Evolutionary conservation across 1,140 invertebrate species (phyloP), one percentile per base, ranked within the genome.

Genomic region (Drosophila serrata): DNA sequence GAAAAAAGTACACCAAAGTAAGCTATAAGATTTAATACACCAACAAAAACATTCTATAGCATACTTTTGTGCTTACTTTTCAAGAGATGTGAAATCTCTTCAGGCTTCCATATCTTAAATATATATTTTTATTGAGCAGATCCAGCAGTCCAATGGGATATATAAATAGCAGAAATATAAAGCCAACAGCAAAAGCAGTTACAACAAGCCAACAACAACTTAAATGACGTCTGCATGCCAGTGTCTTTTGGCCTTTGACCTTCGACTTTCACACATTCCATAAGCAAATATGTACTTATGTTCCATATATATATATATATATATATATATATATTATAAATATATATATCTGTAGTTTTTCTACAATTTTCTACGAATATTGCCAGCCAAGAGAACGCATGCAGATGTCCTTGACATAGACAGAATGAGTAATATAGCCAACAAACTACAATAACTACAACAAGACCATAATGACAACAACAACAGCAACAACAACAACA

Each of bases 401-500:
- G 35, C 74, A 86, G 82, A 61, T 40, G 82, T 49, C 64, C 17
- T 35, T 31, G 57, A 62, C 58, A 87, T 78, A 75, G 79, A 82
- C 62, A 77, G 39, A 65, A 79, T 59, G 63, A 75, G 59, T 64
- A 70, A 70, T 74, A 78, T 68, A 78, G 79, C 85, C 70, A 73
- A 77, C 67, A 81, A 78, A 75, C 67, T 56, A 79, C 76, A 64
- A 79, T 56, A 78, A 79, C 43, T 31, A 64, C 27, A 59, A 63
- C 85, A 79, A 55, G 67, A 77, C 62, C 62, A 81, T 49, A 84
- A 70, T 53, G 75, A 63, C 63, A 70, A 68, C 56, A 82, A 74
- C 68, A 81, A 59, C 65, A 75, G 85, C 68, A 86, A 62, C 68
- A 86, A 62, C 67, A 76, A 85, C 56, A 81, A 84, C 82, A 82